A percentile compares a stretch with the other conserved stretches of the same genome.
Conservation (phyloP, 2,113 vertebrate species). For the Astur gentilis region DNA sequence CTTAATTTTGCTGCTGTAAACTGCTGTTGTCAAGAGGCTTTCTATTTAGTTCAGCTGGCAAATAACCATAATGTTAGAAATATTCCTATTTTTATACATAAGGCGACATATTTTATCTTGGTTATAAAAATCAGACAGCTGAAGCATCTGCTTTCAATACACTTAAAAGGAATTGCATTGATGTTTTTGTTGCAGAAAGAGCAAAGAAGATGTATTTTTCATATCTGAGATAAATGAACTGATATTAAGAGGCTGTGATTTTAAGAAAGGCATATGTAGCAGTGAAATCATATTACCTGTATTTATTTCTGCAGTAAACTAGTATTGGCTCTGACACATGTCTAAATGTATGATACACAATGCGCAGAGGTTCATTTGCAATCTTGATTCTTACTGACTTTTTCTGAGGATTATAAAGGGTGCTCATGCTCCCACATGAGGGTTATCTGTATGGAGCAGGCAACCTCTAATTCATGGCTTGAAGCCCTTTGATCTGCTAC, state of each 20-base stretch:
- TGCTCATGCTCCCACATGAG: neutral
- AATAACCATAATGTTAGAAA: neutral
- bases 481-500: neutral
- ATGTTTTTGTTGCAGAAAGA: neutral
- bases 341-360: neutral
- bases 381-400: neutral
- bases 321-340: neutral
- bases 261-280: neutral
- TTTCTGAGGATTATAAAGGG: neutral
- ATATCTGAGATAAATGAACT: neutral
- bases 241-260: neutral
- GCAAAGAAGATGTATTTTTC: neutral
- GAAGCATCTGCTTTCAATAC: conserved; percentile 19
- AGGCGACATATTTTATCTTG: neutral
- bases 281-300: neutral
- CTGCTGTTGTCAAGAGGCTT: neutral
- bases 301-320: conserved; percentile 8
- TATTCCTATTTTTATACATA: neutral
- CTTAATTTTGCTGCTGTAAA: neutral
- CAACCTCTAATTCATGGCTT: neutral
- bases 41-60: neutral
- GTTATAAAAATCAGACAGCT: neutral
- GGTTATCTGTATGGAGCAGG: neutral
- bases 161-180: neutral
- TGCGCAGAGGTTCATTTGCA: neutral